phyloP scores from a whole-genome alignment of 2,888 invertebrate species.

The Suillia variegata region DNA sequence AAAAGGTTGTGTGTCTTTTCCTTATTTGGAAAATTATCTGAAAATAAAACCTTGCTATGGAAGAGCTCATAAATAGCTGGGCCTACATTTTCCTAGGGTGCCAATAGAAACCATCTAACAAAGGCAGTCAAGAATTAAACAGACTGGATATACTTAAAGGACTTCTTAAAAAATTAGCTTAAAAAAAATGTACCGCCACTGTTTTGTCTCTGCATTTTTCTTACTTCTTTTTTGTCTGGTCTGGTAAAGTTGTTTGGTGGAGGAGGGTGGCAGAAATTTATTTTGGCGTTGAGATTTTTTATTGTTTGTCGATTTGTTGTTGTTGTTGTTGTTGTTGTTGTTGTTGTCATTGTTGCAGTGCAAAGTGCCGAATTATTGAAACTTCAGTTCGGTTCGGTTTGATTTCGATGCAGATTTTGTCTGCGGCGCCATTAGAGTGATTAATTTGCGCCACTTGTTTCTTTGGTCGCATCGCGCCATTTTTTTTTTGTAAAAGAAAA shows the following conservation, averaged over 20 bases:
- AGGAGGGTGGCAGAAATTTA: not conserved
- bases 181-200: no score
- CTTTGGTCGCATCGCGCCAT: no score
- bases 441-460: not conserved
- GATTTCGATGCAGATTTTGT: not conserved
- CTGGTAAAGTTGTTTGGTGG: not conserved
- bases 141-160: no score
- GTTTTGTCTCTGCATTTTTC: slow-evolving; percentile 8
- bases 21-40: no score
- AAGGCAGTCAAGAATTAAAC: no score
- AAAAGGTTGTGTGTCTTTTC: no score
- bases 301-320: slow-evolving; percentile 5
- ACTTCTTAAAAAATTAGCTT: no score
- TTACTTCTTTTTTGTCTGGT: not conserved
- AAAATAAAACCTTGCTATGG: no score
- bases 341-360: not conserved
- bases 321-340: slow-evolving; percentile 13
- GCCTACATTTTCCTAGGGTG: no score
- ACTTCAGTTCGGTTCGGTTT: not conserved
- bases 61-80: no score
- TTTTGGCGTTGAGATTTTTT: not conserved
- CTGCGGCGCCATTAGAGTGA: not conserved
- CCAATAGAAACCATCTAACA: no score
- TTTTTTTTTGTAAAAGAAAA: no score
- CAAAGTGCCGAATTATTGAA: not conserved